Base-by-base conservation (phyloP, 2,797 vertebrate genomes). In the Poeciliopsis presidionis region DNA sequence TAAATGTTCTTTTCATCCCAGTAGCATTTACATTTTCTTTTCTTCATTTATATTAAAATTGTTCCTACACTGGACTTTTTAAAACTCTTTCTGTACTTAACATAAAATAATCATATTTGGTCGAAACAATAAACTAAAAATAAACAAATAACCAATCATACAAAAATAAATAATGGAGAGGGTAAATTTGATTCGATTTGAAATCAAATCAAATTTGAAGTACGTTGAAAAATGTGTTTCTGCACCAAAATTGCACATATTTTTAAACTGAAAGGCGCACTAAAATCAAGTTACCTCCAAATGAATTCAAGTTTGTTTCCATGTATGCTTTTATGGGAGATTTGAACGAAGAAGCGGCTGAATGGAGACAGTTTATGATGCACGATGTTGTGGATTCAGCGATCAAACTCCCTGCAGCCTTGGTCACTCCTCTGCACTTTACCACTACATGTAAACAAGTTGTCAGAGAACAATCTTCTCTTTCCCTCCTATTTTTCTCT, bases 371-470 rank as follows among this genome's bases (percentile, higher is more conserved):
- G 59, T 63, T 76, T 75, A 53, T 55, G 72, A 57, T 36, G 78
- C 61, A 81, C 75, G 59, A 53, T 73, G 74, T 74, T 75, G 61
- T 55, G 75, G 69, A 51, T 77, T 82, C 65, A 69, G 59, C 75
- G 76, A 74, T 84, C 71, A 78, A 72, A 39, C 84, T 85, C 81
- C 79, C 77, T 74, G 76, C 14, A 87, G 76, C 61, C 59, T 63
- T 75, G 76, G 92, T 88, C 59, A 33, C 30, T 96, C 93, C 94
- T 96, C 94, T 96, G 95, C 97, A 97, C 96, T 96, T 96, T 94
- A 92, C 94, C 95, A 96, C 95, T 96, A 94, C 93, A 95, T 96
- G 96, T 96, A 97, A 97, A 98, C 96, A 97, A 95, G 93, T 95
- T 96, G 96, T 97, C 96, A 95, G 87, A 93, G 94, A 96, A 95